phyloP scores from a whole-genome alignment of 2,888 invertebrate species.

The Ennomos erosarius region DNA sequence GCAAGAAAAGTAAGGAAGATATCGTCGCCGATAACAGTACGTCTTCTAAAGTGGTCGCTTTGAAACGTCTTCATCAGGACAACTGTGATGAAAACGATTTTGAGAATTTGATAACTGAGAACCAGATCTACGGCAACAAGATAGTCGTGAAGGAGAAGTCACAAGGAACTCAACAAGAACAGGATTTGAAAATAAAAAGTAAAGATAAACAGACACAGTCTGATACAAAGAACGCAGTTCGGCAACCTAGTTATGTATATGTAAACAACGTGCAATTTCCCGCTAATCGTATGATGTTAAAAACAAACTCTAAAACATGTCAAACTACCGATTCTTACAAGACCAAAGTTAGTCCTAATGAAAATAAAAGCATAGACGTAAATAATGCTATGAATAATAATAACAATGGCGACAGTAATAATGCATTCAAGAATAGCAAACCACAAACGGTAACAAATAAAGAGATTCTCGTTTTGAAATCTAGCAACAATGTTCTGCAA shows the following conservation, averaged over 20 bases:
- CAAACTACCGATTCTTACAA: conserved; percentile 54
- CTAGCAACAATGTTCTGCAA: conserved; percentile 65
- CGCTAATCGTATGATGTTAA: conserved; percentile 78
- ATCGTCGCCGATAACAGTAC: conserved; percentile 55
- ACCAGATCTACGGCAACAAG: conserved; percentile 84
- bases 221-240: conserved; percentile 69
- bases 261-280: conserved; percentile 78
- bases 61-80: conserved; percentile 79
- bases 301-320: conserved; percentile 64
- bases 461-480: conserved; percentile 67
- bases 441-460: conserved; percentile 50
- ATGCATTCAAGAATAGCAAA: conserved; percentile 45
- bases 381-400: conserved; percentile 21
- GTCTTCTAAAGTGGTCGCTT: conserved; percentile 77
- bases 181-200: conserved; percentile 65
- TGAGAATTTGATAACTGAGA: conserved; percentile 83
- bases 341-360: conserved; percentile 55
- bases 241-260: conserved; percentile 78
- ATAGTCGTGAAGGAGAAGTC: conserved; percentile 85
- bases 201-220: conserved; percentile 57
- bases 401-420: conserved; percentile 37
- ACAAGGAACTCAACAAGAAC: conserved; percentile 72
- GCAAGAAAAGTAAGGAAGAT: conserved; percentile 76
- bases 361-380: conserved; percentile 54
- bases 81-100: conserved; percentile 82